Base-by-base conservation (phyloP, 2,888 invertebrate species). In the Cantharis lateralis region DNA sequence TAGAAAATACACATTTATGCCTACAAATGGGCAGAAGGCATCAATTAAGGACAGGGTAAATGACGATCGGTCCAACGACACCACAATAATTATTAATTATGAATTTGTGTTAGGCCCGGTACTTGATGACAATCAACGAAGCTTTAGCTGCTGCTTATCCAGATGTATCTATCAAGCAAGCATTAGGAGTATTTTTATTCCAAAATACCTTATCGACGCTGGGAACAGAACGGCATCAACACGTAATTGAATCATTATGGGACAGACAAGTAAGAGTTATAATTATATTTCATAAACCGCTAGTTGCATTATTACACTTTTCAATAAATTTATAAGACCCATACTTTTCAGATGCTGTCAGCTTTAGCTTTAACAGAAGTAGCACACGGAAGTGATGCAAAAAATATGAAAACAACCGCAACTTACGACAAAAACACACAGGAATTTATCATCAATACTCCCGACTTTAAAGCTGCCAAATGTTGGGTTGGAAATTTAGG, bases 401-500 rank as follows among this genome's bases (percentile, higher is more conserved):
- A 96, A 82, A 93, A 93, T 71, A 95, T 98, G 93, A 92, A 95
- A 83, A 98, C 98, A 0, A 95, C 93, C 9, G 98, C 98, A 4
- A 95, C 93, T 0, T 98, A 95, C 88, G 96, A 98, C 87, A 91
- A 93, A 0, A 87, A 88, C 48, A 92, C 93, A 15, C 91, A 93
- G 88, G 93, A 95, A 88, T 98, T 98, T 89, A 90, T 98, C 74
- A 90, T 99, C 11, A 93, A 98, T 87, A 95, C 98, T 0, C 98
- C 98, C 0, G 95, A 97, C 88, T 95, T 98, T 89, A 95, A 98
- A 88, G 96, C 98, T 10, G 96, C 97, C 72, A 99, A 99, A 91
- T 97, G 97, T 89, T 98, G 98, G 98, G 93, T 95, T 84, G 98
- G 98, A 83, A 97, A 97, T 89, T 91, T 96, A 89, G 96, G 95